Conservation (phyloP, 1,140 invertebrate genomes). For the Branchinecta lindahli region DNA sequence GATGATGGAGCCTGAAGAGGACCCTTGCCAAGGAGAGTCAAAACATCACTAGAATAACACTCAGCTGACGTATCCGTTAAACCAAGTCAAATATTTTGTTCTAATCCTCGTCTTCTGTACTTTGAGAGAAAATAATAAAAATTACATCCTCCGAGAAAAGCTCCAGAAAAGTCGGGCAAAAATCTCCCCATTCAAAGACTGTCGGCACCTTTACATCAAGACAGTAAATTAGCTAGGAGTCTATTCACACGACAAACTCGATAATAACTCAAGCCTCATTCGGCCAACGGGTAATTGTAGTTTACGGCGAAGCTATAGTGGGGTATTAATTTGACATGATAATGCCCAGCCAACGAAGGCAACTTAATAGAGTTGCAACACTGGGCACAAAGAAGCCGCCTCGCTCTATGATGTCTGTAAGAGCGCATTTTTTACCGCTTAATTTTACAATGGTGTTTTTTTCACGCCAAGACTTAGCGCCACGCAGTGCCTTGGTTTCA, state of each 20-base stretch:
- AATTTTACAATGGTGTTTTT: conserved; percentile 9
- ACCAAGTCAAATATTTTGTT: too few species aligned
- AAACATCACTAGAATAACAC: too few species aligned
- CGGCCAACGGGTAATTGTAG: conserved; percentile 2
- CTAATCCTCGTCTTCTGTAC: too few species aligned
- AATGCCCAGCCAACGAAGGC: neutral
- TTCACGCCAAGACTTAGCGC: neutral
- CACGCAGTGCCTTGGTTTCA: neutral
- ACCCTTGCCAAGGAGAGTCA: too few species aligned
- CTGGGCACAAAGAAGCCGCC: neutral
- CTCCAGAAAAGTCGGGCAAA: too few species aligned
- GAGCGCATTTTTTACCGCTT: conserved; percentile 6
- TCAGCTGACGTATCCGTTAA: too few species aligned
- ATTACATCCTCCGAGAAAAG: too few species aligned
- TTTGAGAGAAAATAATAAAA: too few species aligned
- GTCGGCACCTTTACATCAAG: neutral
- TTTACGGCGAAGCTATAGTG: conserved; percentile 8
- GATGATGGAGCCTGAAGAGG: too few species aligned
- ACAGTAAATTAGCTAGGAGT: conserved; percentile 1
- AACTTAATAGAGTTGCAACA: conserved; percentile 8
- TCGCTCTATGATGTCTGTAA: conserved; percentile 2
- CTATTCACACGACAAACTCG: conserved; percentile 5
- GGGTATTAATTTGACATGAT: conserved; percentile 11
- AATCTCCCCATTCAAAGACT: too few species aligned
- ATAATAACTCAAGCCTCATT: conserved; percentile 2